Percentiles rank a stretch among this genome's conserved stretches.
phyloP scores from a whole-genome alignment of 1,140 invertebrate species.

The Pogonus chalceus region DNA sequence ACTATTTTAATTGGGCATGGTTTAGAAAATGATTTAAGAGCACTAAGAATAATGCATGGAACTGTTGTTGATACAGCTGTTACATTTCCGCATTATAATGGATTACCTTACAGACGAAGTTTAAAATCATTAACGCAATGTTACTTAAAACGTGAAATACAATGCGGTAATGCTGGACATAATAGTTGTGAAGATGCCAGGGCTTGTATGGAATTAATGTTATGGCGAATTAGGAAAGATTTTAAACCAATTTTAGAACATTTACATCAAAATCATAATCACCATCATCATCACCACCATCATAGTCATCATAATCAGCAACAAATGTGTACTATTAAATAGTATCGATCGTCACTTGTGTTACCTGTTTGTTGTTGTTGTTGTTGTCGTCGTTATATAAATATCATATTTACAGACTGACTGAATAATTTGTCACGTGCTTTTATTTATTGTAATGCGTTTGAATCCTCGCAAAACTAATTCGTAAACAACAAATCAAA shows the following conservation, averaged over 20 bases:
- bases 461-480: constrained; percentile 11
- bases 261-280: constrained; percentile 11
- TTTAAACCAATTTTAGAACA: constrained; percentile 16
- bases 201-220: constrained; percentile 72
- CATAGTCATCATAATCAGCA: neutral
- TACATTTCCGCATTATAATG: constrained; percentile 69
- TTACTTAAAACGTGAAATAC: constrained; percentile 66
- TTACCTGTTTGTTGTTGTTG: no score
- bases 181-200: constrained; percentile 82
- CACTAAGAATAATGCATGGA: constrained; percentile 72
- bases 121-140: constrained; percentile 62
- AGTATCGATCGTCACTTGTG: no score
- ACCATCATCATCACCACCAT: neutral
- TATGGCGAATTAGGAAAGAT: constrained; percentile 58
- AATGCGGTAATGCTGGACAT: constrained; percentile 59
- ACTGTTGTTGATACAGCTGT: constrained; percentile 82
- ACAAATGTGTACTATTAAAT: no score
- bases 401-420: neutral
- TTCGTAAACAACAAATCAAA: constrained; percentile 16
- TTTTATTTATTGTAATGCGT: constrained; percentile 9
- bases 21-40: constrained; percentile 85
- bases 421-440: constrained; percentile 4
- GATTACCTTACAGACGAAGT: constrained; percentile 66
- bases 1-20: constrained; percentile 92
- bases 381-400: no score